A percentile compares a stretch with the other conserved stretches of the same genome.
phyloP scores from a whole-genome alignment of 1,140 invertebrate genomes.

The Trinorchestia longiramus region DNA sequence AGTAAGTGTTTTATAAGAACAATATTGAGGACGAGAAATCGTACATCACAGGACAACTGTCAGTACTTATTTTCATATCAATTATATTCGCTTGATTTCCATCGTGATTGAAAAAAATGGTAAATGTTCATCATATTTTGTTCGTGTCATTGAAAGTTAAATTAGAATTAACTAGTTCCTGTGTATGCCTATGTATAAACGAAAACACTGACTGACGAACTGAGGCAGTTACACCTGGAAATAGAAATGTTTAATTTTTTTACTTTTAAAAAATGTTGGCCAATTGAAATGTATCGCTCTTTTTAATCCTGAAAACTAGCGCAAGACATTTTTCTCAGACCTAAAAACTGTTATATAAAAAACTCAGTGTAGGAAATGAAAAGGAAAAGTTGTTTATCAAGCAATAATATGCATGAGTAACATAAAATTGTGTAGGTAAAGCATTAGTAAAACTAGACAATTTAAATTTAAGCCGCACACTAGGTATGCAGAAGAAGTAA shows the following conservation, averaged over 20 bases:
- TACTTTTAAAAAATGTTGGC: not conserved
- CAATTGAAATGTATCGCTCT: not conserved
- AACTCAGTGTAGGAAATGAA: no score
- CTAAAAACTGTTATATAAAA: not conserved
- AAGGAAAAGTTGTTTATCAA: no score
- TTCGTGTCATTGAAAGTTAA: not conserved
- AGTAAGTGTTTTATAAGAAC: not conserved
- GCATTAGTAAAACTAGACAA: no score
- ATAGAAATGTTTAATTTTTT: not conserved
- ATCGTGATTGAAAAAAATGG: not conserved
- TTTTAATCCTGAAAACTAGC: not conserved
- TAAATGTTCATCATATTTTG: not conserved
- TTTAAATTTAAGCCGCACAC: no score
- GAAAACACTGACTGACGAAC: not conserved
- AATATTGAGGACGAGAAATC: not conserved
- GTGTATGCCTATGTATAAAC: not conserved
- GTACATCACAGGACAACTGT: not conserved
- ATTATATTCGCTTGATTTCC: not conserved
- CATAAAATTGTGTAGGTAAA: no score
- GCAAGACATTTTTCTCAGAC: not conserved
- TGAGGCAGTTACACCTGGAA: not conserved
- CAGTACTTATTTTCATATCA: not conserved
- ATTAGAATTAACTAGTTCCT: not conserved
- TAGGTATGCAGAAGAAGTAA: not conserved
- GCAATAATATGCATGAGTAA: no score